Evolutionary conservation across 2,113 vertebrate species (phyloP), one percentile per base, ranked within the genome.

Genomic region (Rhynchomys soricoides): DNA sequence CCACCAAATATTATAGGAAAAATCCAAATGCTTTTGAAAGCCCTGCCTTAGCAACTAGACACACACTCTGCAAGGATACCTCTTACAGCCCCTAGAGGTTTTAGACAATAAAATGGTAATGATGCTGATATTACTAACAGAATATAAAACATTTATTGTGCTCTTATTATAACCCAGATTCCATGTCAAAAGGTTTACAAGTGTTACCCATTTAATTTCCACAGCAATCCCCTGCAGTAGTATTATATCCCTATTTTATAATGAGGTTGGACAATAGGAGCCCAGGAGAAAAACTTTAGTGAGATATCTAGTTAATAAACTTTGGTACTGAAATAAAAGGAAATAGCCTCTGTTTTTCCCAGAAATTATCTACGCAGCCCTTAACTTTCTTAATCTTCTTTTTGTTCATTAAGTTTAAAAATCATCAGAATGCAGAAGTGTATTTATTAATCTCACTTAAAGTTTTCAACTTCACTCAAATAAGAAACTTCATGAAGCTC

Each of bases 301-400:
- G 90, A 95, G 29, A 83, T 48, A 71, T 87, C 75, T 43, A 70
- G 43, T 75, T 93, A 82, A 64, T 93, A 96, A 93, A 96, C 11
- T 71, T 92, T 57, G 64, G 26, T 31, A 94, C 92, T 88, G 37
- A 83, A 92, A 77, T 92, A 75, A 91, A 95, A 85, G 37, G 2
- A 92, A 71, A 95, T 81, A 71, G 22, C n/a, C 43, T 24, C 40
- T 64, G 68, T 77, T 74, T 89, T 87, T 87, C 45, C 92, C 55
- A 86, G 94, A 88, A 70, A 89, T 19, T 57, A 75, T 81, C 89
- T 88, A 29, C 37, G 59, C 16, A 89, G 79, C 17, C 50, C 79
- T 2, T 94, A 81, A 68, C 19, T 13, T 94, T 93, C 85, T 91
- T 91, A 85, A 34, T 16, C 43, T 86, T 73, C 16, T 10, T 92